Base-by-base conservation (phyloP, 1,140 invertebrate species). In the Eciton burchellii region DNA sequence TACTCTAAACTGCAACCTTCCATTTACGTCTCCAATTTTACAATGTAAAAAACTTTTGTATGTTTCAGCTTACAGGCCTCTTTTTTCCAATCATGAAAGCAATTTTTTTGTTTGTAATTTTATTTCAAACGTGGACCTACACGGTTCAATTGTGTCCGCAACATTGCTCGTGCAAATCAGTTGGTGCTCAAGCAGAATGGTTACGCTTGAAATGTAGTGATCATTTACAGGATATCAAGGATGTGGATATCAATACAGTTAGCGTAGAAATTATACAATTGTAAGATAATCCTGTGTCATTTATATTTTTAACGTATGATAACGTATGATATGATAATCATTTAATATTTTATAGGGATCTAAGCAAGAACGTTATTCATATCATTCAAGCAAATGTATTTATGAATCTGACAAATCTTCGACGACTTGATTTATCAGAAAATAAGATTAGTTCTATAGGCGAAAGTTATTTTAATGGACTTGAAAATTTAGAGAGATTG, bases 281-380 rank as follows among this genome's bases (percentile, higher is more conserved):
- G 92, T 94, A 87, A 91, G 91, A 84, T 56, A 43, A 68, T 24
- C 62, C 29, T 77, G 1, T 63, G 24, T 52, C 0, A 54, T 57
- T 63, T 41, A 43, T 54, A 66, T 73, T n/a, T 56, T 29, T 68
- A 73, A 2, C 70, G 41, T 54, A 9, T 43, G 8, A 45, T 71
- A 19, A 59, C n/a, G n/a, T n/a, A n/a, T 16, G 56, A 19, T 63
- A 0, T 24, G 72, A 54, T 52, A 72, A 83, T 60, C 72, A 68
- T 41, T 62, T 79, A 56, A 43, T 79, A 0, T 6, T 87, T 94
- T 94, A 21, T 91, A 97, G 96, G 86, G 96, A 97, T 92, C 92
- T 98, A 45, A 97, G 96, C 86, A 95, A 95, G 91, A 99, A 98
- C 93, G 95, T 96, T 74, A 97, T 98, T 91, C 94, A 94, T 12